Percentiles rank a stretch among this genome's conserved stretches.
These are phyloP conservation scores for Lophotriccus pileatus DNA, from an alignment of 2,797 vertebrate species.

Conservation along the genomic window DNA sequence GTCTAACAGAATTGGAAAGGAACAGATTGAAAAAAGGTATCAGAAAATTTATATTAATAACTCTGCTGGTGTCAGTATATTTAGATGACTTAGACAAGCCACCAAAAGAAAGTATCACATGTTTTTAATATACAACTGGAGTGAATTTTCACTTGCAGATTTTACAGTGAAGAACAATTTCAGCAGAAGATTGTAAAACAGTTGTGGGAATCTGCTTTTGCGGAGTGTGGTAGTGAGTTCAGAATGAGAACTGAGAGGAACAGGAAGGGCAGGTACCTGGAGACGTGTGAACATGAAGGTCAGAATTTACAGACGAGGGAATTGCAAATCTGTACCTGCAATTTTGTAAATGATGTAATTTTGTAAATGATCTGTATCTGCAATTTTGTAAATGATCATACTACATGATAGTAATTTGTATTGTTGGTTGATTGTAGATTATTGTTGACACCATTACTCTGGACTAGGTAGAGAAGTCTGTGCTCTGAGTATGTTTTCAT, in stretches of 20 bases:
- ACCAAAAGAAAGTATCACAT: neutral
- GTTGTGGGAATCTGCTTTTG: neutral
- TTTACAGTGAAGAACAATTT: neutral
- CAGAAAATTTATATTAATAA: neutral
- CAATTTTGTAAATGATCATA: neutral
- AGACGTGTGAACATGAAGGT: rapidly evolving
- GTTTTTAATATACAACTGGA: neutral
- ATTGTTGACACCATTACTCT: neutral
- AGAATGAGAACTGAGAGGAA: neutral
- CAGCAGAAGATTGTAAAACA: neutral
- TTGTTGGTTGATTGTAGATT: neutral
- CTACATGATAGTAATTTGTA: neutral
- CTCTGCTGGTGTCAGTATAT: neutral
- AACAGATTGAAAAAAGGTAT: neutral
- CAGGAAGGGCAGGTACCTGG: neutral
- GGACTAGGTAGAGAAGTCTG: neutral
- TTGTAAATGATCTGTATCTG: neutral
- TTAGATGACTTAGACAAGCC: neutral
- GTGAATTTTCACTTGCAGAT: neutral
- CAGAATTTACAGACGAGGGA: neutral
- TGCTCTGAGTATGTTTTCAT: neutral
- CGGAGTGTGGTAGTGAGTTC: neutral
- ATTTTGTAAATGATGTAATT: too few species aligned
- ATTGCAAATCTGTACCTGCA: too few species aligned
- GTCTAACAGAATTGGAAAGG: neutral